Percentiles rank a stretch among this genome's conserved stretches.
Conservation (phyloP, 2,113 vertebrate genomes). For the Catharus minimus region DNA sequence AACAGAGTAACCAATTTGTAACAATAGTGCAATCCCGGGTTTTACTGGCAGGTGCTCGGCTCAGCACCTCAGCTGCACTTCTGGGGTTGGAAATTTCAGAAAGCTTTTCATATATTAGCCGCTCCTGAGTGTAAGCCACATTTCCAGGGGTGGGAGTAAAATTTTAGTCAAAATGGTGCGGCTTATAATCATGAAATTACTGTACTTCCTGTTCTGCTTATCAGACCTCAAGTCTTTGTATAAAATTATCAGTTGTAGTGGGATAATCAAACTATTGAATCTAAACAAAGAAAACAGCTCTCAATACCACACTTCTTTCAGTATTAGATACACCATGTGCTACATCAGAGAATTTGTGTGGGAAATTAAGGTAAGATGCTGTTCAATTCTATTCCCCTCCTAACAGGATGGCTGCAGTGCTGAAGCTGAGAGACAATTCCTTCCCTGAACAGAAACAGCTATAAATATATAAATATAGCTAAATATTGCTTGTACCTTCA, state of each 20-base stretch:
- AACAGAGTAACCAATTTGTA: too few species aligned
- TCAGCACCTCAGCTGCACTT: too few species aligned
- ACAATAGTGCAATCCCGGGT: too few species aligned
- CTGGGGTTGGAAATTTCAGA: too few species aligned
- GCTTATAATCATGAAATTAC: too few species aligned
- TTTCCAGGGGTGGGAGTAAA: too few species aligned
- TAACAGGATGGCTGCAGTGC: neutral
- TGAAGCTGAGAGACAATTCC: neutral
- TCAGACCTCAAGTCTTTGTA: neutral
- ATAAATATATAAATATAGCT: neutral
- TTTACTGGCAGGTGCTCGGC: too few species aligned
- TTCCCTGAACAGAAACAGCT: conserved; percentile 1
- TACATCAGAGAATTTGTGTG: neutral
- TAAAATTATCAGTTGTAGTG: neutral
- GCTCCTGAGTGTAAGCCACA: too few species aligned
- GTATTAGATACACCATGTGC: neutral
- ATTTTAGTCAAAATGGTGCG: too few species aligned
- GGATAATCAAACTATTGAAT: neutral
- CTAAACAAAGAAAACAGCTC: neutral
- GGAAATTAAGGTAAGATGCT: neutral
- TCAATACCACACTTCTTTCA: neutral
- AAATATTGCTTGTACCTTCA: neutral
- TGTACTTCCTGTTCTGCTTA: neutral
- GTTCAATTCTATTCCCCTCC: neutral
- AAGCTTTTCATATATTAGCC: too few species aligned